These are phyloP conservation scores for Cotesia typhae DNA, from an alignment of 1,140 invertebrate species.

Conservation along the genomic window DNA sequence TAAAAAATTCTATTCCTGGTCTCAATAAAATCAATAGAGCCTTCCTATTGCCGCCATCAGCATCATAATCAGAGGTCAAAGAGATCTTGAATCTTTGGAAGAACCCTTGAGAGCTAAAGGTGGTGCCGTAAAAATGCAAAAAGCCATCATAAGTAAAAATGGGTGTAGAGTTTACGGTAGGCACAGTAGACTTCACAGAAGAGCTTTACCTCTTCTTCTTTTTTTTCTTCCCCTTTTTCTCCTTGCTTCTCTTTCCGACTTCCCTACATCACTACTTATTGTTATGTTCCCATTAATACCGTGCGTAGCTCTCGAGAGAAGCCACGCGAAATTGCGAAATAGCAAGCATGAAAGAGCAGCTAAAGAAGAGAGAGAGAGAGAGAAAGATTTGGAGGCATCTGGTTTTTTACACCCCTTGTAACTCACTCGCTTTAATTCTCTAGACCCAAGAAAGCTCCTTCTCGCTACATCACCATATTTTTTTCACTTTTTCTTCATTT, in stretches of 20 bases:
- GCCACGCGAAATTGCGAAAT: conserved; percentile 18
- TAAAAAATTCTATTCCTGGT: too few relatives aligned
- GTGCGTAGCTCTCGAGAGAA: not conserved
- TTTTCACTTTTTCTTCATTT: conserved; percentile 7
- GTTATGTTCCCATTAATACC: conserved; percentile 22
- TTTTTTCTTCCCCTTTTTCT: not conserved
- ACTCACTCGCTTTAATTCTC: conserved; percentile 21
- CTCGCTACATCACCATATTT: conserved; percentile 26
- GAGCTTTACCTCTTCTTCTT: not conserved
- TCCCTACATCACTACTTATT: conserved; percentile 21
- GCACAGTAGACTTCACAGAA: too few relatives aligned
- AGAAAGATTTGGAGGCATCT: conserved; percentile 3
- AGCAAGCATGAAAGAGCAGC: conserved; percentile 17
- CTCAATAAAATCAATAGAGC: too few relatives aligned
- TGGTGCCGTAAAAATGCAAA: conserved; percentile 7
- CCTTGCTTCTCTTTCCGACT: not conserved
- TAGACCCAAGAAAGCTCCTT: not conserved
- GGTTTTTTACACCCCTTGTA: conserved; percentile 33
- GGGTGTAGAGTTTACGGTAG: too few relatives aligned
- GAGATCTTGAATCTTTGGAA: not conserved
- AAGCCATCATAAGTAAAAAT: conserved; percentile 12
- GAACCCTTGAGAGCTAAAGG: not conserved
- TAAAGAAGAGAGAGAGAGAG: not conserved
- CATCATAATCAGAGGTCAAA: too few relatives aligned
- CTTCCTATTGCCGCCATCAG: too few relatives aligned